Evolutionary conservation across 2,888 invertebrate species (phyloP).

Genomic region (Lochmaea capreae): DNA sequence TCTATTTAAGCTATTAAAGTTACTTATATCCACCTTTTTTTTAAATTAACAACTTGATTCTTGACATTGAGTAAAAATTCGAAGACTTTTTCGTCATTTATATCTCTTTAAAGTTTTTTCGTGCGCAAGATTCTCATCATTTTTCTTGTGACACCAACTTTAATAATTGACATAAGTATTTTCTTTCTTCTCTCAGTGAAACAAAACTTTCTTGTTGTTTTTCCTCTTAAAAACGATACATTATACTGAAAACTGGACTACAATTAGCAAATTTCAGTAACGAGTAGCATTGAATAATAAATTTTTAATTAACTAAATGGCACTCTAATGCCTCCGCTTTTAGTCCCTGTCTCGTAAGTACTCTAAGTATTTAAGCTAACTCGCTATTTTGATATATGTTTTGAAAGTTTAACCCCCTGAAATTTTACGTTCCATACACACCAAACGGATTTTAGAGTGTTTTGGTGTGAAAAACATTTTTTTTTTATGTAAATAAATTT

Average conservation of each 20-base stretch:
- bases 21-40: too few relatives aligned
- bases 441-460: constrained; percentile 12
- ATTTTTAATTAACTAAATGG: constrained; percentile 44
- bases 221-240: background rate
- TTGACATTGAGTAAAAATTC: too few relatives aligned
- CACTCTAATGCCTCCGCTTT: constrained; percentile 34
- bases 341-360: constrained; percentile 35
- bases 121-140: too few relatives aligned
- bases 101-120: too few relatives aligned
- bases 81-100: too few relatives aligned
- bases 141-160: too few relatives aligned
- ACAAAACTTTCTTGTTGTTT: background rate
- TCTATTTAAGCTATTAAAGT: too few relatives aligned
- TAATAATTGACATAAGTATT: background rate
- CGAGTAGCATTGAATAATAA: constrained; percentile 18
- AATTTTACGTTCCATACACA: constrained; percentile 36
- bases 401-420: constrained; percentile 31
- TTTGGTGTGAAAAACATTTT: too few relatives aligned
- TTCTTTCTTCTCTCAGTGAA: background rate
- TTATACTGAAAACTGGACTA: background rate
- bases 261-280: constrained; percentile 16
- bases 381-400: constrained; percentile 37
- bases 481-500: too few relatives aligned
- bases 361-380: constrained; percentile 35
- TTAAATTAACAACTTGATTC: too few relatives aligned